These are phyloP conservation scores for Cheirogaleus major DNA, from an alignment of 2,797 vertebrate genomes.

Conservation along the genomic window DNA sequence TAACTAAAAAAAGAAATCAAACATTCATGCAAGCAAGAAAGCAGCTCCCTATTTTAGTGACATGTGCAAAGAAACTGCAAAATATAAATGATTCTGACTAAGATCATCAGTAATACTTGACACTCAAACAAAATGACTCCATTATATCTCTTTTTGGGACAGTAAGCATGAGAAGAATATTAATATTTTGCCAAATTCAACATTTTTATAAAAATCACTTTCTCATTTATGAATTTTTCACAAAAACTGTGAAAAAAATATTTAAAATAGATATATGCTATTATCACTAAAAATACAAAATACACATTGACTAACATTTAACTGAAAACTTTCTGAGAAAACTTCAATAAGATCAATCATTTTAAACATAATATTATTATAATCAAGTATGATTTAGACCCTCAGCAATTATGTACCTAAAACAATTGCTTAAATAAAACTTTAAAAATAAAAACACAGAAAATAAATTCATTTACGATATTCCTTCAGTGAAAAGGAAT, in stretches of 20 bases:
- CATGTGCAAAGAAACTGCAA: constrained; percentile 45
- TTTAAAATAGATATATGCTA: not conserved
- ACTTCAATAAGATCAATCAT: not conserved
- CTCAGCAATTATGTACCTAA: not conserved
- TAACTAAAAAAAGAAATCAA: constrained; percentile 70
- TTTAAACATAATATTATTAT: constrained; percentile 17
- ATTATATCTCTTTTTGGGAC: constrained; percentile 32
- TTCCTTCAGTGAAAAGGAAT: not conserved
- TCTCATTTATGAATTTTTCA: constrained; percentile 49
- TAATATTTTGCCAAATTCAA: constrained; percentile 63
- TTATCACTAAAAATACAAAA: constrained; percentile 46
- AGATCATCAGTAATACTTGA: constrained; percentile 71
- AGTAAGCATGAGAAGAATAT: constrained; percentile 38
- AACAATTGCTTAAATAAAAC: not conserved
- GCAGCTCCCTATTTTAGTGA: constrained; percentile 69
- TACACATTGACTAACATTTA: constrained; percentile 19
- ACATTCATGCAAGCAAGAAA: constrained; percentile 64
- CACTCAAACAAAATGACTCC: constrained; percentile 55
- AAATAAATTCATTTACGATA: not conserved
- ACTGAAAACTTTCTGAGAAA: constrained; percentile 39
- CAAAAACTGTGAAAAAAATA: constrained; percentile 25
- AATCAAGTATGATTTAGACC: not conserved
- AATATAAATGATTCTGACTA: constrained; percentile 64
- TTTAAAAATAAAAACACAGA: not conserved
- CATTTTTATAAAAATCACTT: constrained; percentile 43